A percentile compares a stretch with the other conserved stretches of the same genome.
Conservation (phyloP, 2,113 vertebrate species). For the Sialia sialis region DNA sequence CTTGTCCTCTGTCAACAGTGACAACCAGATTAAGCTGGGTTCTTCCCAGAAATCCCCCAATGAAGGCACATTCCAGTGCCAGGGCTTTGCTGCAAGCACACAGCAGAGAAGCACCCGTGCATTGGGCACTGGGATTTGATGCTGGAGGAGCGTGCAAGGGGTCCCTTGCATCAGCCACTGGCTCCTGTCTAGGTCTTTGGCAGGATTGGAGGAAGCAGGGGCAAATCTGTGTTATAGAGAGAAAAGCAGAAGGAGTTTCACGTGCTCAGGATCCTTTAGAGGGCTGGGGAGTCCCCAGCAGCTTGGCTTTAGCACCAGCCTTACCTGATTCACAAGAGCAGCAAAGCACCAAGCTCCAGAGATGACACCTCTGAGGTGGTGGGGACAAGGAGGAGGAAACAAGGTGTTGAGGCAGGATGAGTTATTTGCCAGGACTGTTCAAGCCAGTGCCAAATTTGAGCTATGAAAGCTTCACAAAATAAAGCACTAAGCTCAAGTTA, state of each 20-base stretch:
- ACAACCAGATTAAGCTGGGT: background rate
- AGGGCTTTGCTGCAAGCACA: background rate
- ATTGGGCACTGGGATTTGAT: background rate
- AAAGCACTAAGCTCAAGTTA: background rate
- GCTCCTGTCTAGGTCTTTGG: background rate
- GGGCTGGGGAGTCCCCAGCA: background rate
- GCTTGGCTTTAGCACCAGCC: background rate
- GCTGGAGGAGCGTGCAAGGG: background rate
- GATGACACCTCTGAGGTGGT: background rate
- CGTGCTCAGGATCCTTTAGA: background rate
- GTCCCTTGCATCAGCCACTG: background rate
- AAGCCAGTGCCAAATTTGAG: background rate
- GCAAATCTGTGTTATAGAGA: background rate
- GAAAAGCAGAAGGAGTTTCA: background rate
- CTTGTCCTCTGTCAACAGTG: background rate
- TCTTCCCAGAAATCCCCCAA: background rate
- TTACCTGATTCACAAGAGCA: background rate
- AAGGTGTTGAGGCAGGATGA: background rate
- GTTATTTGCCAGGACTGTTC: background rate
- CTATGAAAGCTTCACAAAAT: background rate
- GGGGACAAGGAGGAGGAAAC: background rate
- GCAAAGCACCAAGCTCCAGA: background rate
- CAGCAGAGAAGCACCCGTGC: accelerated
- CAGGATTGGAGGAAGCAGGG: background rate
- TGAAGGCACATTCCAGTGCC: background rate